Percentiles rank a stretch among this genome's conserved stretches.
Evolutionary conservation across 2,797 vertebrate genomes (phyloP).

Genomic region (Sebastiscus albofasciatus): DNA sequence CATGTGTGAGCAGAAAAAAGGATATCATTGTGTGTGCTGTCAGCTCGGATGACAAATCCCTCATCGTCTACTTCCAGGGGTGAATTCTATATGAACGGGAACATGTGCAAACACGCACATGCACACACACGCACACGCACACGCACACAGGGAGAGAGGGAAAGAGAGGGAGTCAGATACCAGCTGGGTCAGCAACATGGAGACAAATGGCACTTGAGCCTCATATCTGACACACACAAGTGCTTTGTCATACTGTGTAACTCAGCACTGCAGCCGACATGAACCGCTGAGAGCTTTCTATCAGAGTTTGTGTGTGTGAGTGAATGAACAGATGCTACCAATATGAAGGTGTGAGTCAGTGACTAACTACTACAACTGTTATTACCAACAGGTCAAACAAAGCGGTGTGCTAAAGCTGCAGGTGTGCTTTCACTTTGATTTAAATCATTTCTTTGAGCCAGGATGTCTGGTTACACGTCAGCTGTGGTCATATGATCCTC

Average conservation of each 20-base stretch:
- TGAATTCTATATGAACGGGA: constrained; percentile 80
- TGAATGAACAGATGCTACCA: neutral
- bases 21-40: constrained; percentile 89
- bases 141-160: neutral
- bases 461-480: neutral
- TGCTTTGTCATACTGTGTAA: constrained; percentile 17
- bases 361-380: neutral
- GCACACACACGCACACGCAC: neutral
- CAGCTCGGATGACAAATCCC: constrained; percentile 92
- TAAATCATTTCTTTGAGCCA: neutral
- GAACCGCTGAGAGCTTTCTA: neutral
- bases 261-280: neutral
- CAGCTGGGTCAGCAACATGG: constrained; percentile 32
- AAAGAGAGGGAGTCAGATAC: constrained; percentile 12
- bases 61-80: constrained; percentile 94
- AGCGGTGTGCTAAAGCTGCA: neutral
- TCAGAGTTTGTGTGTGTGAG: neutral
- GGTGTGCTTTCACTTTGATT: neutral
- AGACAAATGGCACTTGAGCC: constrained; percentile 30
- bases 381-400: neutral
- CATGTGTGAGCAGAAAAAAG: constrained; percentile 64
- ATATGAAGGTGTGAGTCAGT: neutral
- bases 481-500: constrained; percentile 4
- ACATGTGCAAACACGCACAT: neutral
- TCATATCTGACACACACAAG: constrained; percentile 12